A percentile compares a stretch with the other conserved stretches of the same genome.
Conservation (phyloP, 2,888 invertebrate species). For the Catocala sponsa region DNA sequence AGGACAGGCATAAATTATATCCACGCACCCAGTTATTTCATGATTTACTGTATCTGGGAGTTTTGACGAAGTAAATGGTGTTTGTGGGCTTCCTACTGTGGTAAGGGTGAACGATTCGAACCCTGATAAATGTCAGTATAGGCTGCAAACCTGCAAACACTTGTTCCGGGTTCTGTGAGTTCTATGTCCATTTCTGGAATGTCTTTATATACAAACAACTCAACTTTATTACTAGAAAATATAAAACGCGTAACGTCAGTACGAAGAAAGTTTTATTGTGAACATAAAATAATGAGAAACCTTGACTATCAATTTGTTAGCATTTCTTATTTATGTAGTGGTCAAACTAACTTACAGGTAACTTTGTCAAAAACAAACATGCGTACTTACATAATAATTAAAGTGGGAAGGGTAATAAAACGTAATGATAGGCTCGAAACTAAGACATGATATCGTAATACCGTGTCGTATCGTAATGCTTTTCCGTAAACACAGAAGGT, state of each 20-base stretch:
- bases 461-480: too few species aligned
- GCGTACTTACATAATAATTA: neutral
- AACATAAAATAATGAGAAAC: too few species aligned
- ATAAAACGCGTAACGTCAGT: too few species aligned
- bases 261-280: too few species aligned
- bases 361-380: conserved; percentile 4
- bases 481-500: conserved; percentile 19
- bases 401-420: neutral
- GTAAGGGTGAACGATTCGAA: conserved; percentile 14
- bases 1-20: conserved; percentile 67
- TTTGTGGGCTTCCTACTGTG: conserved; percentile 20
- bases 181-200: neutral
- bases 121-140: conserved; percentile 14
- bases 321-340: too few species aligned
- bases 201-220: too few species aligned
- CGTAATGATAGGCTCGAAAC: conserved; percentile 11
- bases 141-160: conserved; percentile 5
- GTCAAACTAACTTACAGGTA: too few species aligned
- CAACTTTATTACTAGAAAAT: too few species aligned
- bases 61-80: conserved; percentile 28
- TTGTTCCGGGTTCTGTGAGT: conserved; percentile 10
- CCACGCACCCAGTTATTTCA: conserved; percentile 62
- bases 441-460: neutral
- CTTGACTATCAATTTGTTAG: too few species aligned
- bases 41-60: conserved; percentile 52